Percentiles rank a stretch among this genome's conserved stretches.
Conservation (phyloP, 2,113 vertebrate genomes). For the Bos javanicus region DNA sequence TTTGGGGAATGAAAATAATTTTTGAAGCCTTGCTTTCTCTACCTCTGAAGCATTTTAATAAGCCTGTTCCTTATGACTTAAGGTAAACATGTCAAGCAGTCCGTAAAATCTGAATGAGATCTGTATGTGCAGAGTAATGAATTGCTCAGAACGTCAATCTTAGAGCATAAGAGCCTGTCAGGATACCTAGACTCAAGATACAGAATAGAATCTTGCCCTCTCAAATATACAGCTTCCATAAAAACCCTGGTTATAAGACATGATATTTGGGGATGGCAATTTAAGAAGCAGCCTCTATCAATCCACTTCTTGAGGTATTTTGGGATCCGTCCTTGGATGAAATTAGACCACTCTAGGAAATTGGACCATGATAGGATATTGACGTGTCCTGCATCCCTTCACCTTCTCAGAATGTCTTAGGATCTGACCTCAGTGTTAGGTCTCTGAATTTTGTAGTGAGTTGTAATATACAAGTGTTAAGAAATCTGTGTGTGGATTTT, state of each 20-base stretch:
- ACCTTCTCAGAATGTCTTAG: not conserved
- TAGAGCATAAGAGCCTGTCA: not conserved
- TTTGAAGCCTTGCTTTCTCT: slow-evolving; percentile 31
- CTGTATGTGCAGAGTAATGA: slow-evolving; percentile 24
- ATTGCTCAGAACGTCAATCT: slow-evolving; percentile 16
- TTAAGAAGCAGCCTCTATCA: not conserved
- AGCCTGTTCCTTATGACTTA: slow-evolving; percentile 33
- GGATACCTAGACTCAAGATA: not conserved
- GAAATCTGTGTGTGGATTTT: not conserved
- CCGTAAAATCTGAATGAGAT: slow-evolving; percentile 19
- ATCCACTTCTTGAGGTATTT: not conserved
- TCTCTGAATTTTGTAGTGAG: not conserved
- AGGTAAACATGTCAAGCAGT: slow-evolving; percentile 44
- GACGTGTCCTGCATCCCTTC: not conserved
- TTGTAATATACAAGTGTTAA: not conserved
- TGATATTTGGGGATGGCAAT: not conserved
- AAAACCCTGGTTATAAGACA: not conserved
- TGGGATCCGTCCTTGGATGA: not conserved
- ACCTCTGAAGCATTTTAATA: slow-evolving; percentile 45
- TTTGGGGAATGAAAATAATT: slow-evolving; percentile 49
- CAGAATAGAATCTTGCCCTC: not conserved
- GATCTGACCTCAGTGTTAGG: not conserved
- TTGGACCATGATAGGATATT: not conserved
- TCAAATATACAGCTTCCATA: not conserved
- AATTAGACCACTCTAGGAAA: not conserved